Conservation (phyloP, 1,140 invertebrate species). For the Rhopalosiphum padi region DNA sequence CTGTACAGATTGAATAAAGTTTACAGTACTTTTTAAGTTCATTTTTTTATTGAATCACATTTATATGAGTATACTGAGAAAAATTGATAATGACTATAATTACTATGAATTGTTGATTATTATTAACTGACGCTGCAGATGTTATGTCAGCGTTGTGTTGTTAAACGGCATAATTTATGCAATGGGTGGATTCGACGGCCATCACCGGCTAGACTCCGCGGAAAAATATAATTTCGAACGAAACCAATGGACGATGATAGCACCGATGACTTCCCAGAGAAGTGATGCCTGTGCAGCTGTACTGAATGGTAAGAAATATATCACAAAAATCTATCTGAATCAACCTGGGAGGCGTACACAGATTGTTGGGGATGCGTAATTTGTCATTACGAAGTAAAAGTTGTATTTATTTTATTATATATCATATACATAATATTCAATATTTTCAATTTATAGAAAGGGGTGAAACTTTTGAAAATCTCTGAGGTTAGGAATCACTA, state of each 20-base stretch:
- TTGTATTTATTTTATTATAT: too few species aligned
- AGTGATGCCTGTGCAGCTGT: conserved; percentile 74
- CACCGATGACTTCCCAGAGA: conserved; percentile 72
- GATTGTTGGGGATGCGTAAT: too few species aligned
- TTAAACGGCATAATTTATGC: conserved; percentile 75
- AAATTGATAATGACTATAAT: not conserved
- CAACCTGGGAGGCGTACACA: too few species aligned
- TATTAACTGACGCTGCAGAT: conserved; percentile 62
- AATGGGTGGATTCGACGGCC: conserved; percentile 80
- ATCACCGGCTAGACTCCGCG: conserved; percentile 75
- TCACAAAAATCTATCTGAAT: not conserved
- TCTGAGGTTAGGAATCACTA: too few species aligned
- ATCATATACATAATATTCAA: too few species aligned
- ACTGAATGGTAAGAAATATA: conserved; percentile 64
- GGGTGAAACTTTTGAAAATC: too few species aligned
- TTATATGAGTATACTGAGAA: not conserved
- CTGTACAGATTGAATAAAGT: too few species aligned
- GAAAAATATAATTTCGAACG: conserved; percentile 75
- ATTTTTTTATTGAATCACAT: too few species aligned
- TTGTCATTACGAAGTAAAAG: too few species aligned
- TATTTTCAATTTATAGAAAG: too few species aligned
- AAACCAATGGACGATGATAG: conserved; percentile 72
- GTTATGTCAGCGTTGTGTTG: conserved; percentile 73
- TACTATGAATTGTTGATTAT: not conserved
- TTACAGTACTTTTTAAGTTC: too few species aligned